A percentile compares a stretch with the other conserved stretches of the same genome.
Conservation (phyloP, 2,888 invertebrate genomes). For the Craniophora ligustri region DNA sequence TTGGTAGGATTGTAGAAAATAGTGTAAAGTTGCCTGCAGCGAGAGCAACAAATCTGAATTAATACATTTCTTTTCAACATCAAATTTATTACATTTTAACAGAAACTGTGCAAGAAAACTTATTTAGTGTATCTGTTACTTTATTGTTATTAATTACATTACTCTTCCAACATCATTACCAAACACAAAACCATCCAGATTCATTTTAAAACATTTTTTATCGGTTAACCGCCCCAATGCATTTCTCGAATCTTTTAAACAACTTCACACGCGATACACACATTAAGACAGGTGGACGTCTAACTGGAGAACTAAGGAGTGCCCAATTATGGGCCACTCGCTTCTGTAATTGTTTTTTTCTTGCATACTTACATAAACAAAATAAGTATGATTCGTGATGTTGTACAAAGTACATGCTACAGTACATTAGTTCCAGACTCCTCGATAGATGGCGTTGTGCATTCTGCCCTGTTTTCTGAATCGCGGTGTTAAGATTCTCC, state of each 20-base stretch:
- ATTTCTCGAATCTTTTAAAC: slow-evolving; percentile 42
- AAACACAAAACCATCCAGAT: slow-evolving; percentile 13
- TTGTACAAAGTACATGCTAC: slow-evolving; percentile 5
- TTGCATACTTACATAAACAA: slow-evolving; percentile 40
- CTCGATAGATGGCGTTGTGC: slow-evolving; percentile 39
- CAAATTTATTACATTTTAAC: no score
- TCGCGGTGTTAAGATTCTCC: slow-evolving; percentile 14
- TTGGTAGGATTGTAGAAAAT: no score
- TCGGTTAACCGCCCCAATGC: slow-evolving; percentile 28
- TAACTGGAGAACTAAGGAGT: slow-evolving; percentile 56
- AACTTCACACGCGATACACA: slow-evolving; percentile 68
- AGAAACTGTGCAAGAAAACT: no score
- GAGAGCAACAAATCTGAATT: no score
- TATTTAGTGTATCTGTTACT: no score
- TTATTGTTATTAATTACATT: no score
- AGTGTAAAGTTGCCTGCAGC: no score
- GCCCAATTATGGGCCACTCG: slow-evolving; percentile 60
- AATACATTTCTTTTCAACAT: no score
- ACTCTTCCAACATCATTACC: slow-evolving; percentile 1
- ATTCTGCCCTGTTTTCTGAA: slow-evolving; percentile 3
- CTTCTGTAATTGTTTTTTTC: slow-evolving; percentile 69
- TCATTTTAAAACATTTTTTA: slow-evolving; percentile 17
- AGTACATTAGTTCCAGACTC: slow-evolving; percentile 4
- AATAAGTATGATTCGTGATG: slow-evolving; percentile 25
- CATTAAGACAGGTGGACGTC: slow-evolving; percentile 67